These are phyloP conservation scores for Empidonax alnorum DNA, from an alignment of 2,113 vertebrate genomes.

Conservation along the genomic window DNA sequence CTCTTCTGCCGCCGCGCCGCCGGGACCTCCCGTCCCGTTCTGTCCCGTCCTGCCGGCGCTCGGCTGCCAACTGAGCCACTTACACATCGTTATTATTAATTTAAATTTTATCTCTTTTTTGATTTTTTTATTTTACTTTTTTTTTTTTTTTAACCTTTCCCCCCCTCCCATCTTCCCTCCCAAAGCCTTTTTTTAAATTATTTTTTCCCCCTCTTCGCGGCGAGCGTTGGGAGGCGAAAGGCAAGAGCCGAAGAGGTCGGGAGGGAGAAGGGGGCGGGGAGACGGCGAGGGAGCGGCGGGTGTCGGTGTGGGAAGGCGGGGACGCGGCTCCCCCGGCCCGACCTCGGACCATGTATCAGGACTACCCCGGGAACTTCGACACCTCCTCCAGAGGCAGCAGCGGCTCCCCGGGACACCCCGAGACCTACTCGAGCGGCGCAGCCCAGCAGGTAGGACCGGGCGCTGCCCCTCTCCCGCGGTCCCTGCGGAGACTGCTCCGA, in stretches of 20 bases:
- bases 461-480: not conserved
- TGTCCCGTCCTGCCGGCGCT: not conserved
- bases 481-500: not conserved
- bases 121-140: not conserved
- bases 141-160: not conserved
- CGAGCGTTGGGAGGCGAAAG: not conserved
- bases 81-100: not conserved
- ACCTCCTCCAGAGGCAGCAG: constrained; percentile 97
- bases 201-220: not conserved
- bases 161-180: not conserved
- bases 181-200: not conserved
- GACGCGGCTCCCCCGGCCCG: constrained; percentile 72
- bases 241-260: constrained; percentile 1
- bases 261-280: constrained; percentile 57
- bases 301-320: constrained; percentile 64
- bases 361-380: constrained; percentile 96
- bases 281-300: constrained; percentile 44
- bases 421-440: constrained; percentile 88
- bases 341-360: constrained; percentile 97
- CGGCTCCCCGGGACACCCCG: constrained; percentile 91
- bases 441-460: constrained; percentile 86
- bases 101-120: not conserved
- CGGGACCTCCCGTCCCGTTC: not conserved
- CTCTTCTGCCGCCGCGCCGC: not conserved
- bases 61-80: not conserved